Base-by-base conservation (phyloP, 2,797 vertebrate genomes). In the Phyllotis vaccarum region DNA sequence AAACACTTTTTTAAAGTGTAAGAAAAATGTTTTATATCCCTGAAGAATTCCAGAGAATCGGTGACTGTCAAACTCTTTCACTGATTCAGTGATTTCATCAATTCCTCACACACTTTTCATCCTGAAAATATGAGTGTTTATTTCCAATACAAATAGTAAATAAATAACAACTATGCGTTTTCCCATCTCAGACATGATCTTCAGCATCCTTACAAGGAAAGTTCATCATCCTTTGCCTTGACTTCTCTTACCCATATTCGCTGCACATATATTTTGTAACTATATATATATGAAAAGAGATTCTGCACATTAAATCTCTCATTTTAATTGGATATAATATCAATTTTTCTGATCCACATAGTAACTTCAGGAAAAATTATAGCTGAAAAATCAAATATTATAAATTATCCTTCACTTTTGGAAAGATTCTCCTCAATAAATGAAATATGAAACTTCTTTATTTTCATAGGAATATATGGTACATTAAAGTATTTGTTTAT, bases 81-180 rank as follows among this genome's bases (percentile, higher is more conserved):
- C 27, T 86, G 54, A 58, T 49, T 86, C n/a, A 79, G 31, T 81
- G 40, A 89, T 83, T 97, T 83, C 52, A 62, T 82, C 52, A 79
- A 90, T 80, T 22, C 40, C 56, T 7, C 6, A 1, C 60, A 3
- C 52, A 68, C 3, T 90, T 74, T 29, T 54, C n/a, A 74, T 75
- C 64, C 19, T 92, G 19, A 3, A 68, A n/a, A 37, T 92, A 89
- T 75, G 43, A 87, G 10, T 34, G 24, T n/a, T 31, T 0, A 2
- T 6, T 94, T 37, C 40, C 66, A 76, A 66, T 6, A 10, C 29
- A 76, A 24, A 52, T 80, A 24, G 31, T 58, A 34, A 27, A 10
- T 62, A 88, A 31, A 85, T 43, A 19, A 78, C 46, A 93, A 78
- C 27, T 6, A 14, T 0, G 27, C 24, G 92, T 91, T 4, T 31